phyloP scores from a whole-genome alignment of 2,797 vertebrate species.

The Pseudochirops cupreus region DNA sequence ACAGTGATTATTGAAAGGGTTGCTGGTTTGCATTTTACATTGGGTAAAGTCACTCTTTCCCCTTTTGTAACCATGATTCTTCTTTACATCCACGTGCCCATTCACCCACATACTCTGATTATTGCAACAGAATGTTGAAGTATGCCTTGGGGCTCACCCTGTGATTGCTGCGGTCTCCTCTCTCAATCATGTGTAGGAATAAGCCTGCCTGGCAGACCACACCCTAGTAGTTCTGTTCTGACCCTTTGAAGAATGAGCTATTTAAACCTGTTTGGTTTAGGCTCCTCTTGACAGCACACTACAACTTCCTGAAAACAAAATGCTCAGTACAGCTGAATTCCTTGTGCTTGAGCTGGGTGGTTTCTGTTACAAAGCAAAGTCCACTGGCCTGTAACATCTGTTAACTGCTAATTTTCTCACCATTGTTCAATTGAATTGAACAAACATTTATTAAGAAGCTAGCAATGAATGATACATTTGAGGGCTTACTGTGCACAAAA shows the following conservation, averaged over 20 bases:
- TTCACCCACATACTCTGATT: neutral
- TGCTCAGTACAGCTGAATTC: constrained; percentile 17
- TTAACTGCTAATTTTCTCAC: constrained; percentile 5
- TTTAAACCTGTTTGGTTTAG: constrained; percentile 20
- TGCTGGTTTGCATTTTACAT: neutral
- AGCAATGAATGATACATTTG: neutral
- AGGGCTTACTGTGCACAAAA: neutral
- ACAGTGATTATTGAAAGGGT: neutral
- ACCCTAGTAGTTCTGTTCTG: constrained; percentile 1
- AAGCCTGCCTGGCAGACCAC: neutral
- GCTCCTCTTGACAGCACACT: neutral
- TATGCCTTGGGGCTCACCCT: neutral
- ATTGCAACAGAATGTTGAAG: constrained; percentile 17
- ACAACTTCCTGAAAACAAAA: constrained; percentile 50
- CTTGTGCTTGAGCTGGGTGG: constrained; percentile 20
- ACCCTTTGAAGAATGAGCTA: constrained; percentile 10
- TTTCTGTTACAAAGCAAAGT: constrained; percentile 44
- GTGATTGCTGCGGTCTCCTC: neutral
- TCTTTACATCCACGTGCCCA: neutral
- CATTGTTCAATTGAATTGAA: constrained; percentile 9
- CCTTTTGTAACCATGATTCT: neutral
- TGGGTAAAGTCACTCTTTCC: neutral
- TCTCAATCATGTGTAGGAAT: constrained; percentile 26
- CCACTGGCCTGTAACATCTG: constrained; percentile 23
- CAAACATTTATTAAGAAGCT: neutral